These are phyloP conservation scores for Caradrina kadenii DNA, from an alignment of 2,888 invertebrate genomes.

Conservation along the genomic window DNA sequence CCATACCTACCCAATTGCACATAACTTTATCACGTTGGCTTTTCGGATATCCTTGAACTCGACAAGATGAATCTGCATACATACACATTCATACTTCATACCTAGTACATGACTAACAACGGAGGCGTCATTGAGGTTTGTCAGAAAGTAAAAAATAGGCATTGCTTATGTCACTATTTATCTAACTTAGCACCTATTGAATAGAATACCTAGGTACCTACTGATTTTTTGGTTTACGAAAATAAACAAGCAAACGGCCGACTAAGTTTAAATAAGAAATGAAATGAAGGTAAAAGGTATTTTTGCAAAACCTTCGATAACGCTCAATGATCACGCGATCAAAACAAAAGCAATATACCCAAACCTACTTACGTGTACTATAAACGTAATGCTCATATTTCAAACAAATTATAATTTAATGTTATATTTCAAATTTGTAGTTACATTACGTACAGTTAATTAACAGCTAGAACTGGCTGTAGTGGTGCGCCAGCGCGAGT, in stretches of 20 bases:
- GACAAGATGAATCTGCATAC: constrained; percentile 31
- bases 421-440: constrained; percentile 41
- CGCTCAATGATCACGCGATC: constrained; percentile 39
- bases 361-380: neutral
- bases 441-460: constrained; percentile 42
- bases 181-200: neutral
- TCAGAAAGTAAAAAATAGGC: constrained; percentile 57
- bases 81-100: constrained; percentile 26
- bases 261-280: too few species aligned
- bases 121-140: constrained; percentile 53
- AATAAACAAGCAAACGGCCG: constrained; percentile 7
- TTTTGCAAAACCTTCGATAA: constrained; percentile 14
- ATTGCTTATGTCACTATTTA: constrained; percentile 35
- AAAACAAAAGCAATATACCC: constrained; percentile 3
- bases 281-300: constrained; percentile 24
- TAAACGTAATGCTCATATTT: constrained; percentile 13
- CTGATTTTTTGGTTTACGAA: constrained; percentile 1
- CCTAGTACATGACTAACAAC: constrained; percentile 48
- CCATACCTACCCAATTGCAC: constrained; percentile 25
- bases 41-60: constrained; percentile 48
- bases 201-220: neutral
- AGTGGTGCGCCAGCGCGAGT: constrained; percentile 40
- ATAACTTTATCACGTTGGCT: constrained; percentile 7
- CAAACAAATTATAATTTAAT: constrained; percentile 22
- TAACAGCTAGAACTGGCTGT: constrained; percentile 46